Conservation (phyloP, 2,113 vertebrate species). For the Clarias batrachus region DNA sequence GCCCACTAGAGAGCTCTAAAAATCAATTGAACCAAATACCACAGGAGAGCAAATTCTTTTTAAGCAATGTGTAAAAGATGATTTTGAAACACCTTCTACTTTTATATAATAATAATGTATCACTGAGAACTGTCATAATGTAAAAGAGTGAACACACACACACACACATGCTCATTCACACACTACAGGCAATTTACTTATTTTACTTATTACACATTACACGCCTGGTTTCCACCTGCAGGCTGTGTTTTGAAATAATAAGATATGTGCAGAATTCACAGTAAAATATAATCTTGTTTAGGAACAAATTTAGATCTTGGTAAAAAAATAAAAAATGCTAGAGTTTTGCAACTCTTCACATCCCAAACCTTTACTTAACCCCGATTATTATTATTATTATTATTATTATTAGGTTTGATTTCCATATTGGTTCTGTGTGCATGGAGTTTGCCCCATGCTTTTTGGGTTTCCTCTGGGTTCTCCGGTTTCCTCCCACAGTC, state of each 20-base stretch:
- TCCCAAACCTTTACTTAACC: neutral
- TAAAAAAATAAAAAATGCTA: neutral
- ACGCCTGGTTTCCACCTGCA: neutral
- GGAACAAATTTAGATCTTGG: neutral
- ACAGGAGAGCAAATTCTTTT: constrained; percentile 5
- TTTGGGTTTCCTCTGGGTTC: no score
- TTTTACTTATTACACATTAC: neutral
- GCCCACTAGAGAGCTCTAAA: constrained; percentile 82
- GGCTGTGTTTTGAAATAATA: constrained; percentile 6
- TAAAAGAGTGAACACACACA: no score
- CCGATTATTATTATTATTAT: neutral
- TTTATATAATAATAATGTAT: constrained; percentile 6
- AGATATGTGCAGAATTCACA: neutral
- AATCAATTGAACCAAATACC: constrained; percentile 57
- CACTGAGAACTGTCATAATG: neutral
- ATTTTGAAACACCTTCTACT: neutral
- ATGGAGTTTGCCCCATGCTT: no score
- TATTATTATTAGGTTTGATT: no score
- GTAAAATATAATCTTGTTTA: neutral
- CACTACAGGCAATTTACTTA: no score
- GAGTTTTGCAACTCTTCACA: neutral
- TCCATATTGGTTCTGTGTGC: no score
- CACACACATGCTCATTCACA: no score
- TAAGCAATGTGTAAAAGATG: constrained; percentile 1
- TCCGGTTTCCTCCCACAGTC: no score